Base-by-base conservation (phyloP, 2,888 invertebrate species). In the Apodemia mormo region DNA sequence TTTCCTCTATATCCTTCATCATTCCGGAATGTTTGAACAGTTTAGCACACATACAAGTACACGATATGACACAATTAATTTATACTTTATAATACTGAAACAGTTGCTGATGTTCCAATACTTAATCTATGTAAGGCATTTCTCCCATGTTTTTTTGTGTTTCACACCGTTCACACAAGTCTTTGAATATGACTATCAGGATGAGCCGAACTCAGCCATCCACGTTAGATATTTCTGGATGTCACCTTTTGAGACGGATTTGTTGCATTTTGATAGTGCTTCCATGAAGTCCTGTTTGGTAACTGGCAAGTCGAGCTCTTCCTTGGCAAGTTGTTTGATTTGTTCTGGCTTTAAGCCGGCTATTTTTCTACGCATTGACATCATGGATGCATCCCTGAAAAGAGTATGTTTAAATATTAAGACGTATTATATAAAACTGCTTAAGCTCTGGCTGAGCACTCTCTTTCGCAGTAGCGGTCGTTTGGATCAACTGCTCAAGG, bases 131-230 rank as follows among this genome's bases (percentile, higher is more conserved):
- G 14, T 61, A 61, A 61, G 61, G 61, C 61, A 52, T 68, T 72
- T 70, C 52, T 67, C 66, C 70, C 67, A 68, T 58, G 52, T 49
- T 49, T 49, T n/a, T 49, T 49, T 52, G 69, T 61, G 65, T 45
- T 68, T 67, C 22, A 65, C 64, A 70, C 74, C 45, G 45, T 45
- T 49, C 14, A 49, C 49, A 49, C 49, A 14, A 49, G 49, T 45
- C 45, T 12, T 12, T 45, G 12, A 10, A 73, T 76, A 79, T 76
- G 73, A 83, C 82, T 92, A 96, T 96, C 96, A 97, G 82, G 96
- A 96, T 72, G 98, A 98, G 70, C 99, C 99, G 84, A 98, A 99
- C 89, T 99, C 99, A 61, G 95, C 95, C 98, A 99, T 99, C 99
- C 99, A 99, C 81, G 97, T 96, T 80, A 97, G 97, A 93, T 99